phyloP scores from a whole-genome alignment of 2,888 invertebrate species.

The Hydrotaea diabolus region DNA sequence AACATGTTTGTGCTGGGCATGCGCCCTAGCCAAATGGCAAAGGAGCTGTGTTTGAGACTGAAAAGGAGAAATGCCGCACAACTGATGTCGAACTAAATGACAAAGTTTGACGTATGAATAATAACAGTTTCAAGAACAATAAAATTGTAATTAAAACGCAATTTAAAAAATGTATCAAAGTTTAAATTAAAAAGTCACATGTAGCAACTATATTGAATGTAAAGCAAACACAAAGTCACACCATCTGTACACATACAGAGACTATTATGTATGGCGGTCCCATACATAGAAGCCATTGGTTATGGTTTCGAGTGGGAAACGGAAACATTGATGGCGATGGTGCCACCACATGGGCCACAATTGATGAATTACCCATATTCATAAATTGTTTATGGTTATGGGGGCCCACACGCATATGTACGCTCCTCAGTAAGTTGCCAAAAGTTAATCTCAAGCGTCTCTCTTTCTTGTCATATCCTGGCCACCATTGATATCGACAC shows the following conservation, averaged over 20 bases:
- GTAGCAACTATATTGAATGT: background rate
- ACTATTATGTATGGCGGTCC: background rate
- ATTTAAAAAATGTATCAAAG: conserved; percentile 8
- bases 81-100: background rate
- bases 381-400: too few relatives aligned
- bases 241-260: background rate
- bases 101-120: background rate
- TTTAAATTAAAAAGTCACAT: conserved; percentile 1
- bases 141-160: conserved; percentile 32
- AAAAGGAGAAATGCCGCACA: background rate
- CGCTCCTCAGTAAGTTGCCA: background rate
- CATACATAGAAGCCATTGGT: background rate
- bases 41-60: background rate
- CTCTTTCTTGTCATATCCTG: background rate
- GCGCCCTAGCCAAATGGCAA: background rate
- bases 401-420: background rate
- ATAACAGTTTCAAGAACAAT: conserved; percentile 9
- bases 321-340: background rate
- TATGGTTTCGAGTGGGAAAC: background rate
- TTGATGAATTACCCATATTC: background rate
- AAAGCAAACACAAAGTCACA: background rate
- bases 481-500: conserved; percentile 9
- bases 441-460: background rate
- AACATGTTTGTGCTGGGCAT: background rate
- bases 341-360: background rate